Evolutionary conservation across 2,113 vertebrate species (phyloP), one percentile per base, ranked within the genome.

Genomic region (Thermophis baileyi): DNA sequence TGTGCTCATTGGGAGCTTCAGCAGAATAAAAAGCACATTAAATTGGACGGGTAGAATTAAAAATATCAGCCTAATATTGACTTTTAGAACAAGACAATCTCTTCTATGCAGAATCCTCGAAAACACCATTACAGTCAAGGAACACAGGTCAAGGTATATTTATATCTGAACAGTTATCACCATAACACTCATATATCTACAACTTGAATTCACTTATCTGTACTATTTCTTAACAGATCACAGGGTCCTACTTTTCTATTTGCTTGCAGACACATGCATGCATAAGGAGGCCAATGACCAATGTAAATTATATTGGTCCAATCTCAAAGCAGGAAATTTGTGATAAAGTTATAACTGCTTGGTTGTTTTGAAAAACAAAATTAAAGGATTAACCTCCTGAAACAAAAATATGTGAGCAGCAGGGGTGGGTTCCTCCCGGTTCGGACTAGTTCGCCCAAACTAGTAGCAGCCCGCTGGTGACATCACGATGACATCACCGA

Each of bases 371-470:
- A 18, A 27, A 94, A 96, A 94, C 54, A 92, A 94, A 89, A 87
- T 93, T 93, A 91, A 92, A 86, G 92, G 57, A 63, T 95, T 95
- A 95, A 63, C 91, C 86, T 93, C 53, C 27, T 88, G 91, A 95
- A 93, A 6, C 47, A 92, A 55, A 94, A 69, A 87, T 30, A 40
- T 92, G 30, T 69, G 46, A 92, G 40, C 74, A n/a, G n/a, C n/a
- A n/a, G n/a, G n/a, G n/a, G n/a, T n/a, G n/a, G n/a, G n/a, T n/a
- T n/a, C n/a, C n/a, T n/a, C n/a, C n/a, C n/a, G n/a, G n/a, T n/a
- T n/a, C n/a, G n/a, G n/a, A n/a, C n/a, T n/a, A n/a, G n/a, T n/a
- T n/a, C n/a, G n/a, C n/a, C n/a, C n/a, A n/a, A n/a, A n/a, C n/a
- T n/a, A n/a, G n/a, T n/a, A n/a, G n/a, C n/a, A n/a, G n/a, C n/a